Evolutionary conservation across 2,888 invertebrate species (phyloP).

Genomic region (Phania funesta): DNA sequence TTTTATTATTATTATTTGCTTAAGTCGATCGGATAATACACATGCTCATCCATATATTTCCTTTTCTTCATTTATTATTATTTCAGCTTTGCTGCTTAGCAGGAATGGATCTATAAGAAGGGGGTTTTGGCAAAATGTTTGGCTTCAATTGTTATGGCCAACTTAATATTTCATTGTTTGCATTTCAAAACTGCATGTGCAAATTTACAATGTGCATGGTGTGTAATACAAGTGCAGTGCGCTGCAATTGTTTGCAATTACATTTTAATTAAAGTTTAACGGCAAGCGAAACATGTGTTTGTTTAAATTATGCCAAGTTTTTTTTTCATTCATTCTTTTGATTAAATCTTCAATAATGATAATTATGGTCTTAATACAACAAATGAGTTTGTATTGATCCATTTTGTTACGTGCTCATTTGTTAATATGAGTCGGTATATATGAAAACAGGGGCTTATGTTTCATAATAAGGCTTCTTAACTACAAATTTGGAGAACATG

Average conservation of each 20-base stretch:
- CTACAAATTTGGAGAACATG: neutral
- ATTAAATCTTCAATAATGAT: conserved; percentile 50
- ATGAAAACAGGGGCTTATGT: neutral
- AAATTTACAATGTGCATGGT: neutral
- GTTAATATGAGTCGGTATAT: neutral
- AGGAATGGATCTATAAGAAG: neutral
- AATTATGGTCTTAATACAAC: conserved; percentile 43
- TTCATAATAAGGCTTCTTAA: neutral
- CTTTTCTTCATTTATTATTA: conserved; percentile 19
- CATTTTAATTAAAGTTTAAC: conserved; percentile 66
- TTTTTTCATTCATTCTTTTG: conserved; percentile 12
- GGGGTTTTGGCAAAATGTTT: conserved; percentile 25
- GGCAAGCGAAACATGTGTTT: conserved; percentile 63
- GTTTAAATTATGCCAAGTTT: conserved; percentile 35
- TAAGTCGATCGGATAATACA: conserved; percentile 60
- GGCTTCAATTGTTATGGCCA: conserved; percentile 46
- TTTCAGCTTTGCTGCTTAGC: neutral
- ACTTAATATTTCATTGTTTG: conserved; percentile 35
- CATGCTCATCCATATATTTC: conserved; percentile 60
- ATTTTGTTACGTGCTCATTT: neutral
- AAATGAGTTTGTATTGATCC: conserved; percentile 1
- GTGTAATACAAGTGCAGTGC: conserved; percentile 36
- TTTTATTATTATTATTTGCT: conserved; percentile 30
- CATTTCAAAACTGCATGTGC: conserved; percentile 40
- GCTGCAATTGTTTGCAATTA: conserved; percentile 63